Evolutionary conservation across 2,888 invertebrate genomes (phyloP).

Genomic region (Noctua janthe): DNA sequence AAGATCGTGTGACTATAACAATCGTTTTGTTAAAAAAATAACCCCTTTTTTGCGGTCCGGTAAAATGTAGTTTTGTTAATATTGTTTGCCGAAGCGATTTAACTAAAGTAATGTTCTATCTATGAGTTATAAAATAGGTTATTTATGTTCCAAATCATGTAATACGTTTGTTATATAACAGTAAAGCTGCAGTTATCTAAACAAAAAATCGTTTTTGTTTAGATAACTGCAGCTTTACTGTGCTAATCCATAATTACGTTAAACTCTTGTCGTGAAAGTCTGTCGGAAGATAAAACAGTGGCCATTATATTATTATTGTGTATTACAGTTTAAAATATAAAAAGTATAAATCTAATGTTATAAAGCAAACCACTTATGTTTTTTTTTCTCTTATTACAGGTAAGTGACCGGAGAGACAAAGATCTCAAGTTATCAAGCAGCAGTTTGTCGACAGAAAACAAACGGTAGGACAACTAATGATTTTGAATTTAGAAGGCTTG

Average conservation of each 20-base stretch:
- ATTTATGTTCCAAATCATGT: neutral
- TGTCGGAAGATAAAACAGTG: slow-evolving; percentile 37
- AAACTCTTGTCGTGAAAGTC: slow-evolving; percentile 43
- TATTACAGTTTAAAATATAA: slow-evolving; percentile 8
- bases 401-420: slow-evolving; percentile 40
- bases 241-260: slow-evolving; percentile 31
- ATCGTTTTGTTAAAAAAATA: neutral
- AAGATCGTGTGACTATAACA: neutral
- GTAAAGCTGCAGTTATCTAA: neutral
- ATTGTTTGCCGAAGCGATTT: neutral
- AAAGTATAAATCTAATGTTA: neutral
- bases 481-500: neutral
- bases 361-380: slow-evolving; percentile 16
- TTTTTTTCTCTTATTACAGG: slow-evolving; percentile 48
- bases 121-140: neutral
- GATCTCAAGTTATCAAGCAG: slow-evolving; percentile 4
- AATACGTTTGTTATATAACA: neutral
- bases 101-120: neutral
- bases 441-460: neutral
- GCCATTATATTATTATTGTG: slow-evolving; percentile 30
- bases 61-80: neutral
- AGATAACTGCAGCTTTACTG: neutral
- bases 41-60: too few species aligned
- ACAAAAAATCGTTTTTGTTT: neutral
- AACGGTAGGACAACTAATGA: slow-evolving; percentile 9